phyloP scores from a whole-genome alignment of 2,113 vertebrate species.

The Plecturocebus donacophilus region DNA sequence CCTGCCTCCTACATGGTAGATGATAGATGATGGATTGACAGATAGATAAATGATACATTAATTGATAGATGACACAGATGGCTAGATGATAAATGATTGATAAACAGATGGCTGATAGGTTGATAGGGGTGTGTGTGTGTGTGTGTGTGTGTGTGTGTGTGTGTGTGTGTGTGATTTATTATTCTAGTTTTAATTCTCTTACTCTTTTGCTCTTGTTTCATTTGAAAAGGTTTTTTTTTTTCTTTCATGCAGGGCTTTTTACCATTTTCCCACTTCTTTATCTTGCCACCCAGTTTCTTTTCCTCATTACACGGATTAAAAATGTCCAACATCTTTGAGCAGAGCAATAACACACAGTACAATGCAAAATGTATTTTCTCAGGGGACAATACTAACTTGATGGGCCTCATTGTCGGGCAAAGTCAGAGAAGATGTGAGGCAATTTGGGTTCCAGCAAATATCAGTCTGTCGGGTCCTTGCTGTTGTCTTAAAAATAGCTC shows the following conservation, averaged over 20 bases:
- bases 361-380: constrained; percentile 16
- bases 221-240: neutral
- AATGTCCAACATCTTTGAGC: constrained; percentile 41
- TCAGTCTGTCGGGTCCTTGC: constrained; percentile 52
- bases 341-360: neutral
- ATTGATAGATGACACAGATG: neutral
- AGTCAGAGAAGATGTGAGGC: constrained; percentile 25
- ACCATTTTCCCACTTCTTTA: constrained; percentile 5
- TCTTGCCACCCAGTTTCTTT: neutral
- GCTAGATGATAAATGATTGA: neutral
- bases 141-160: neutral
- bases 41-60: no score
- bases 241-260: neutral
- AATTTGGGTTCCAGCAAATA: constrained; percentile 63
- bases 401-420: neutral
- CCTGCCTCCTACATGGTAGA: neutral
- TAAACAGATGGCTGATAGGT: neutral
- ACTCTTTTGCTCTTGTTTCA: neutral
- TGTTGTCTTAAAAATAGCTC: constrained; percentile 70
- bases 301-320: neutral
- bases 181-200: neutral
- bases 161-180: neutral
- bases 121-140: neutral
- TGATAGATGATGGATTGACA: neutral
- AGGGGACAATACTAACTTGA: neutral